Percentiles rank a stretch among this genome's conserved stretches.
phyloP scores from a whole-genome alignment of 2,113 vertebrate species.

The Elephas maximus region DNA sequence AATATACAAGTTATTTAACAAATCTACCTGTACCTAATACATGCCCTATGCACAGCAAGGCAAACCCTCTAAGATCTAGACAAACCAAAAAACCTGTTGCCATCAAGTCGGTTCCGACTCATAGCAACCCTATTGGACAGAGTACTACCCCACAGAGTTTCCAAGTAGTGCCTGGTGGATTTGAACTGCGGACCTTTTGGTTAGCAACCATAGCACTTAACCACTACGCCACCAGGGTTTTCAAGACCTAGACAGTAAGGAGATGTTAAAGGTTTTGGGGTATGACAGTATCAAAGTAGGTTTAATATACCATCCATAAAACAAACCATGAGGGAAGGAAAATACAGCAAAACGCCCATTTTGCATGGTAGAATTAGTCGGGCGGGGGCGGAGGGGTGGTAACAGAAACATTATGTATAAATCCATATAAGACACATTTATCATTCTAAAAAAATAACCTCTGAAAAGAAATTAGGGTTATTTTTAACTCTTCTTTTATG shows the following conservation, averaged over 20 bases:
- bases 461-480: neutral
- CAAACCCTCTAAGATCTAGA: neutral
- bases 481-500: conserved; percentile 1
- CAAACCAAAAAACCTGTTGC: neutral
- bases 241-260: neutral
- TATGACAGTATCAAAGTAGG: neutral
- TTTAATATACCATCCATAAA: conserved; percentile 35
- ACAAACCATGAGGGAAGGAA: neutral
- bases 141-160: too few relatives aligned
- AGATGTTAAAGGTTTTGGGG: neutral
- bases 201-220: too few relatives aligned
- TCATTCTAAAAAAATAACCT: conserved; percentile 43
- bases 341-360: neutral
- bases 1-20: neutral
- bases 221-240: too few relatives aligned
- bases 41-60: neutral
- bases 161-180: too few relatives aligned
- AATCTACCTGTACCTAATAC: neutral
- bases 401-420: neutral
- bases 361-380: neutral
- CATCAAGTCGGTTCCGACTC: too few relatives aligned
- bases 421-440: neutral
- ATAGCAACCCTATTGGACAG: too few relatives aligned
- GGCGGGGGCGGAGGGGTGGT: too few relatives aligned
- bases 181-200: too few relatives aligned